Conservation (phyloP, 2,888 invertebrate species). For the Chromoteleia sp. region DNA sequence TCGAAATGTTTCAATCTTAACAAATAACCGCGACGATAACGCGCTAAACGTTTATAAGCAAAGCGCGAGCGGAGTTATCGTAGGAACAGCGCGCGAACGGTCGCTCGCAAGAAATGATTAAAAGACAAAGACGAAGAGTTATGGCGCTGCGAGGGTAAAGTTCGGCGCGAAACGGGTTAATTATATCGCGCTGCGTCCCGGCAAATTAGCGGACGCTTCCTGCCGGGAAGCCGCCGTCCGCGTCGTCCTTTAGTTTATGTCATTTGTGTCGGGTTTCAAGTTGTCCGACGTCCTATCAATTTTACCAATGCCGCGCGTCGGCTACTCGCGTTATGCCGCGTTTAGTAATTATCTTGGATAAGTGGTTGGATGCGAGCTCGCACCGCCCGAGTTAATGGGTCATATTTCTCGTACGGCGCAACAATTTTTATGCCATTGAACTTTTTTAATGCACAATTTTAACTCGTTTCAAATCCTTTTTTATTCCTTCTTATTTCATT, state of each 20-base stretch:
- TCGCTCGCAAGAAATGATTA: conserved; percentile 2
- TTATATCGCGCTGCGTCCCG: conserved; percentile 15
- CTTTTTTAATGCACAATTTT: too few species aligned
- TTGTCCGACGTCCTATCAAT: conserved; percentile 34
- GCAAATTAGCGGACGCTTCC: conserved; percentile 20
- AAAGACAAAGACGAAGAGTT: conserved; percentile 18
- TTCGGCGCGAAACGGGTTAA: conserved; percentile 22
- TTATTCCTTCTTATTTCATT: too few species aligned
- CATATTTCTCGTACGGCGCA: too few species aligned
- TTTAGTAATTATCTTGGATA: conserved; percentile 32
- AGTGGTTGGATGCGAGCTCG: conserved; percentile 4
- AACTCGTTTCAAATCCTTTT: too few species aligned
- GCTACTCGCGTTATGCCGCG: conserved; percentile 23
- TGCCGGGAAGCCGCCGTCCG: neutral
- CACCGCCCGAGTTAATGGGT: neutral
- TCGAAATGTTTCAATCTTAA: conserved; percentile 8
- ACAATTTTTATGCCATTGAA: too few species aligned
- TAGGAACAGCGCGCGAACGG: neutral
- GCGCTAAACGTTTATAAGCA: too few species aligned
- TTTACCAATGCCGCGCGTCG: conserved; percentile 28
- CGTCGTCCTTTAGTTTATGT: conserved; percentile 33
- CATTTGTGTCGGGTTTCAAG: conserved; percentile 21
- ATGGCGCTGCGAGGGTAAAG: neutral
- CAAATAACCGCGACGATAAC: neutral
- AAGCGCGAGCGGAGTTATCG: neutral